phyloP scores from a whole-genome alignment of 2,888 invertebrate species.

The Amphimallon solstitiale region DNA sequence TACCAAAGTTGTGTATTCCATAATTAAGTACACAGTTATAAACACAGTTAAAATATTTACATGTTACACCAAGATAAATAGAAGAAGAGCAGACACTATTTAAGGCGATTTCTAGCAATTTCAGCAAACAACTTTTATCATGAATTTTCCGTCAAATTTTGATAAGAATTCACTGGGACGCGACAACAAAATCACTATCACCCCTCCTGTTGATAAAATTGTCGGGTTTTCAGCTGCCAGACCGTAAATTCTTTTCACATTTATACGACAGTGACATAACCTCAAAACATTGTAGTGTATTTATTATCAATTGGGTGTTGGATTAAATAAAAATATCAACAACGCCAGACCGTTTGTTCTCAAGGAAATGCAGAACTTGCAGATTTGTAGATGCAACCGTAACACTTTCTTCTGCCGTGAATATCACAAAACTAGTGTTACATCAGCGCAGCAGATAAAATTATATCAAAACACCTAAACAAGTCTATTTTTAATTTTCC shows the following conservation, averaged over 20 bases:
- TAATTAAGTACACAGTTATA: conserved; percentile 33
- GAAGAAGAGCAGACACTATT: background rate
- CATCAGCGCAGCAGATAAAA: conserved; percentile 34
- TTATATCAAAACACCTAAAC: conserved; percentile 39
- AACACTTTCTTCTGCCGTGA: background rate
- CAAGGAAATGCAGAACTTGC: background rate
- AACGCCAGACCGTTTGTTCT: background rate
- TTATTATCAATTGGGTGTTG: background rate
- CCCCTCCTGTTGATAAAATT: conserved; percentile 32
- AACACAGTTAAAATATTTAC: conserved; percentile 27
- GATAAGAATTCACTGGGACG: conserved; percentile 23
- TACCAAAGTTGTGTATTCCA: conserved; percentile 41
- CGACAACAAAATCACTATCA: conserved; percentile 19
- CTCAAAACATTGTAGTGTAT: conserved; percentile 22
- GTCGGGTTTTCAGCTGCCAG: conserved; percentile 16
- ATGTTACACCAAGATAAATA: conserved; percentile 26
- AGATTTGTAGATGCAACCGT: conserved; percentile 2
- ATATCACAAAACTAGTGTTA: conserved; percentile 15
- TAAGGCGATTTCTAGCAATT: background rate
- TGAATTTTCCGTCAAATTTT: conserved; percentile 19
- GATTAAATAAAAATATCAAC: conserved; percentile 22
- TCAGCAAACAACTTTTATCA: conserved; percentile 9
- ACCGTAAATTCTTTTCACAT: conserved; percentile 17
- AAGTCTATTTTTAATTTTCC: conserved; percentile 39
- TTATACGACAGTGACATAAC: conserved; percentile 32